Evolutionary conservation across 30 jellyfish, hydroid and myxozoan genomes (phyloP), one percentile per base, ranked within the genome.

Genomic region (Cassiopea andromeda): DNA sequence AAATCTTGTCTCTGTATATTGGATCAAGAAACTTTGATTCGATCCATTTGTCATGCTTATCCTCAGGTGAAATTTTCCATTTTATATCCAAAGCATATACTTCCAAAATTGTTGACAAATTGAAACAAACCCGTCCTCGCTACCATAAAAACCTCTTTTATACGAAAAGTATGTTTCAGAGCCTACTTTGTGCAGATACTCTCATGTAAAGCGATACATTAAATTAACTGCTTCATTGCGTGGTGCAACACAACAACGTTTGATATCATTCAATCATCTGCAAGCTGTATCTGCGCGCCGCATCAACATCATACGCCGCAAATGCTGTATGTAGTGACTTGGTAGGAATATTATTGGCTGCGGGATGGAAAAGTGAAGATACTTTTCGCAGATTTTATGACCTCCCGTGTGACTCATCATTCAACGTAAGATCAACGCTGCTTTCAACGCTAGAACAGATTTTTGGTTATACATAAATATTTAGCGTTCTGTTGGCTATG

Each of bases 261-360:
- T n/a, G 73, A 69, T 83, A 15, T 19, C 84, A 7, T 43, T 44
- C 15, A 12, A 13, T 47, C 83, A 54, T 14, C 91, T 85, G 48
- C 83, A 48, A 15, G 48, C 91, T 44, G 91, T 68, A 57, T 57
- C 91, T 2, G 48, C 71, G 91, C 46, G 72, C 91, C 61, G 86
- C 91, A 43, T 44, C 84, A 3, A 69, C 86, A 43, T 81, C 90
- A 59, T 67, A 44, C 60, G 84, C 44, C 2, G 46, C 72, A 15
- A 74, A 43, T 13, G 74, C 44, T 45, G 3, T 4, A 2, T 1
- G 16, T 44, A 69, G 68, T 57, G 13, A 57, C 13, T 57, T 57
- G 68, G 4, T 10, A 60, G 48, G 13, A 14, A 27, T 19, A 43
- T 46, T 27, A 64, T 2, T n/a, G 6, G 83, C 90, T 2, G 83